A percentile compares a stretch with the other conserved stretches of the same genome.
Conservation (phyloP, 2,888 invertebrate genomes). For the Schizaphis graminum region DNA sequence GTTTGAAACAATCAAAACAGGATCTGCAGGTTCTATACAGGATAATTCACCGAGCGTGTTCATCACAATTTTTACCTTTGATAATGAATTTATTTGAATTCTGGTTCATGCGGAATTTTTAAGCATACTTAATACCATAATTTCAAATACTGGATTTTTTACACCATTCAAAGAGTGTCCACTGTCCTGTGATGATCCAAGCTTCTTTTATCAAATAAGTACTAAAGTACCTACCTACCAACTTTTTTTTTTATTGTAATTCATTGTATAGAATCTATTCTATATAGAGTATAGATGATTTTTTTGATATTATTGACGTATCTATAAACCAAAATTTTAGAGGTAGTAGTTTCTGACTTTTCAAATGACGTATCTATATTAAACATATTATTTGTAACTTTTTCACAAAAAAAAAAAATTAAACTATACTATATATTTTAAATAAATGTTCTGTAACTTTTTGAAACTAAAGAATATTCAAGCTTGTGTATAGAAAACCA, state of each 20-base stretch:
- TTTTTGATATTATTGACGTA: not conserved
- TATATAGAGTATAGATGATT: not conserved
- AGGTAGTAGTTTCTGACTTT: not conserved
- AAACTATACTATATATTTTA: not conserved
- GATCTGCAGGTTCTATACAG: not conserved
- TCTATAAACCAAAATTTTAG: not conserved
- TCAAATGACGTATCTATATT: not conserved
- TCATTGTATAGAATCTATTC: not conserved
- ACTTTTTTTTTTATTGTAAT: not conserved
- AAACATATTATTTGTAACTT: not conserved
- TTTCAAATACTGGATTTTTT: not conserved
- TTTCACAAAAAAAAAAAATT: not conserved
- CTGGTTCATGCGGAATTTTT: not conserved
- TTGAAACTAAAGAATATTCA: not conserved
- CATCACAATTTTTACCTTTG: not conserved
- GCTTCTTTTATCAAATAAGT: not conserved
- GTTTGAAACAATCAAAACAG: not conserved
- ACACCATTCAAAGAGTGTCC: not conserved
- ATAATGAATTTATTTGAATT: not conserved
- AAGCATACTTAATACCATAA: not conserved
- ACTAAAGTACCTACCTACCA: not conserved
- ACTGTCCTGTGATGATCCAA: not conserved
- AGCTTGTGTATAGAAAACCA: not conserved
- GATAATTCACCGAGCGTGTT: not conserved
- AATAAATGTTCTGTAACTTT: not conserved